Base-by-base conservation (phyloP, 2,113 vertebrate species). In the Shinisaurus crocodilurus region DNA sequence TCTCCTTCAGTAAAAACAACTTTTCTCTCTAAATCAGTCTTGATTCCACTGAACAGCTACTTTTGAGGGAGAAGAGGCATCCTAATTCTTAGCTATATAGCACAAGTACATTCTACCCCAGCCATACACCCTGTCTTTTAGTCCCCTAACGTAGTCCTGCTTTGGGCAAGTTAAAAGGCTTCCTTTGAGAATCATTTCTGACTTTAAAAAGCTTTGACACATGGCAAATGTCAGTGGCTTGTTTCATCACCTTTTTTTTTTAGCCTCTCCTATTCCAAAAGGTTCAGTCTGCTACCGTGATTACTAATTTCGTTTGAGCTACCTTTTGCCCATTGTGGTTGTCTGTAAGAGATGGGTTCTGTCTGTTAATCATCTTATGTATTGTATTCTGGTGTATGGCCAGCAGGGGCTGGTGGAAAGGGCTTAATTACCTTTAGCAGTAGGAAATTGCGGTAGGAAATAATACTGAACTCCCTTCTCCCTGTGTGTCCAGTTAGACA, bases 1-100 rank as follows among this genome's bases (percentile, higher is more conserved):
- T 88, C 88, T 91, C 65, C 37, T 82, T 45, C 84, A 92, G 86
- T 92, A 93, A 86, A n/a, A 65, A 79, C 79, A 92, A 89, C 69
- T 50, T 89, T 80, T 82, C 91, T 94, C 92, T 92, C 88, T 77
- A 90, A 15, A 45, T 4, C 16, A 32, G 9, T 89, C 79, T 90
- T 89, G 88, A 27, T 32, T 81, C 85, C 90, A 45, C 83, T 90
- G 60, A 90, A 40, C 34, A 88, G 34, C 70, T 85, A 23, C 67
- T 91, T 34, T 91, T 48, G 60, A 81, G 77, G 1, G 54, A 74
- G 27, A 77, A 90, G 82, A 29, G 32, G 29, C 27, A 92, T 45
- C 25, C 91, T 88, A 13, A 90, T 85, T 69, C 81, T 40, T 87
- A 54, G 0, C 18, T 90, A 4, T 80, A 77, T 86, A 70, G 63